phyloP scores from a whole-genome alignment of 1,140 invertebrate species.

The Zophobas atratus region DNA sequence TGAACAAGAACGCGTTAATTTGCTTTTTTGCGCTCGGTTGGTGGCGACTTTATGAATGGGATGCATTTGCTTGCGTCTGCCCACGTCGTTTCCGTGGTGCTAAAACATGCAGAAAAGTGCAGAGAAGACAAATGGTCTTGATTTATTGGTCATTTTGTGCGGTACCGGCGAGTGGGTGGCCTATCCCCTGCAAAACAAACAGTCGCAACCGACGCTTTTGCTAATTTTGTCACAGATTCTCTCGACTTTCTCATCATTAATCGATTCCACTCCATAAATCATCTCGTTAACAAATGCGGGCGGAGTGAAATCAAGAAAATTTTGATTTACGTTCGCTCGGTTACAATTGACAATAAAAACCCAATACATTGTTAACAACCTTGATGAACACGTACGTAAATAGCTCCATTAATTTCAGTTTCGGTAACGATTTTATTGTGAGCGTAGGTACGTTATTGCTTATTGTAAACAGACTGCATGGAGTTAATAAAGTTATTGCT shows the following conservation, averaged over 20 bases:
- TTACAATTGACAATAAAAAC: constrained; percentile 14
- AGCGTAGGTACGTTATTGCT: constrained; percentile 21
- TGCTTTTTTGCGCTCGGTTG: too few species aligned
- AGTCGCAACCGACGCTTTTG: constrained; percentile 32
- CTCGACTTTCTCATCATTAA: constrained; percentile 28
- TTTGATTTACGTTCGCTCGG: constrained; percentile 16
- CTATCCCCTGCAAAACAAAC: constrained; percentile 26
- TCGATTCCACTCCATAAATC: neutral
- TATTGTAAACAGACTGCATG: neutral
- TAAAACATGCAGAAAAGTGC: constrained; percentile 35
- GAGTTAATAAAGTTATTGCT: constrained; percentile 20
- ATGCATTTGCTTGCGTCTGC: constrained; percentile 12
- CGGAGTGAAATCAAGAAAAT: constrained; percentile 20
- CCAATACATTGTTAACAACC: constrained; percentile 16
- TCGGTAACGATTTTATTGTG: constrained; percentile 6
- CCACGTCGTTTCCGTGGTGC: constrained; percentile 30
- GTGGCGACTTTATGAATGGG: neutral
- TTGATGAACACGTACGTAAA: neutral
- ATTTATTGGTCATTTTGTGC: constrained; percentile 36
- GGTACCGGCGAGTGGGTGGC: constrained; percentile 24
- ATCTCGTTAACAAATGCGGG: constrained; percentile 1
- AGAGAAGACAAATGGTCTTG: constrained; percentile 30
- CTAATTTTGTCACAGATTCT: constrained; percentile 39
- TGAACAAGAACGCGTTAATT: too few species aligned
- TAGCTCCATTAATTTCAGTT: constrained; percentile 13